Base-by-base conservation (phyloP, 2,113 vertebrate genomes). In the Hipposideros armiger region DNA sequence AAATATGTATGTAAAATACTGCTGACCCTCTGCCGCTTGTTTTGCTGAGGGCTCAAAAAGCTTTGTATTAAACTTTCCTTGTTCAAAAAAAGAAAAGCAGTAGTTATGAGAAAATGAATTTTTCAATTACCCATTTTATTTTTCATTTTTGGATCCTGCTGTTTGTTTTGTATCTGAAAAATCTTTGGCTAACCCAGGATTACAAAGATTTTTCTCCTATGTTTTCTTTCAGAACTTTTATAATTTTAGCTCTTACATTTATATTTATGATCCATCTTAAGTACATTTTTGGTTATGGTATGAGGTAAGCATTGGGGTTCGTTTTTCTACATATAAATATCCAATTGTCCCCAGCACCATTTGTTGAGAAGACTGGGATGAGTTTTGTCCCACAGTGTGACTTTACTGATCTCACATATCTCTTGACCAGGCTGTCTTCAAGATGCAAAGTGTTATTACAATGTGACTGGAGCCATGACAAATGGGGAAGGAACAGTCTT, bases 161-260 rank as follows among this genome's bases (percentile, higher is more conserved):
- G 74, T 90, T 77, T 78, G 60, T 76, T 69, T 64, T 95, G 32
- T 87, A 66, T 24, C 76, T 91, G 54, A 78, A 47, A 70, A 69
- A 56, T 77, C 45, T 50, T 28, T 77, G 28, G 24, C 20, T n/a
- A 56, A 30, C 54, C 8, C 32, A 73, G n/a, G 40, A 20, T 62
- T 69, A 52, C 32, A 36, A 8, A 82, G 45, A 28, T 77, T 56
- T 85, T 90, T 80, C 40, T 52, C 17, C 26, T 28, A 6, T 45
- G 7, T 52, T 82, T 56, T 64, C 92, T 70, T 76, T 77, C 11
- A 10, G 40, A 76, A 74, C 77, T 32, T 62, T 28, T 66, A 74
- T 28, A 13, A 14, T 47, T 80, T 85, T 42, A 92, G 17, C 58
- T 85, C 28, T 67, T 52, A 60, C 10, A 17, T n/a, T 94, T 58